Base-by-base conservation (phyloP, 2,113 vertebrate genomes). In the Lepisosteus oculatus region DNA sequence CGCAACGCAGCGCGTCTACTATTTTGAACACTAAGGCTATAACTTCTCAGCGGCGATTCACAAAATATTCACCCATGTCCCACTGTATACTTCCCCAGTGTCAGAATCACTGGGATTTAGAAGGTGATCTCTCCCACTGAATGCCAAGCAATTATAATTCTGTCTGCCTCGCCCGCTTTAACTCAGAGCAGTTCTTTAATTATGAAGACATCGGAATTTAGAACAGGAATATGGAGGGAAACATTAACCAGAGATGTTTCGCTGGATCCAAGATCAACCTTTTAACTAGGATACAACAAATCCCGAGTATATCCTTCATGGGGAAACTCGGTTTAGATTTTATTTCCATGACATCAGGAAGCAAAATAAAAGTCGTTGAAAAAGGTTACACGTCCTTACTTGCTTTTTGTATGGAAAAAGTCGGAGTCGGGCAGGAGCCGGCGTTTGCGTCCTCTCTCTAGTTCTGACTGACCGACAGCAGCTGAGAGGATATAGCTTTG, bases 381-480 rank as follows among this genome's bases (percentile, higher is more conserved):
- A 41, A 14, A 6, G 11, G 29, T 17, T 29, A 43, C 14, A 57
- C 7, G 12, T 56, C 14, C 14, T 8, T n/a, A 13, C 3, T 8
- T 69, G 13, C 13, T 56, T 41, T 51, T 44, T 41, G 6, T 56
- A 56, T 61, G n/a, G 6, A 67, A 66, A 11, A 51, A 41, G 42
- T 68, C 56, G 67, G 61, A 67, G 55, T 41, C 9, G 47, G 9
- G 11, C 64, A 61, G 71, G 17, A 47, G 17, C 61, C 42, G 65
- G 65, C 55, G 29, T 12, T 44, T 17, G 55, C 67, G 59, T 73
- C 71, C 71, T 61, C 65, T 41, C 14, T 8, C 14, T 59, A 8
- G 63, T 67, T n/a, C 71, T 29, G 63, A 44, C 45, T 67, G 55
- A 67, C 71, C 45, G 71, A 61, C 43, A 61, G 65, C 44, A 55